These are phyloP conservation scores for Sylvietta virens DNA, from an alignment of 2,113 vertebrate genomes.

Conservation along the genomic window DNA sequence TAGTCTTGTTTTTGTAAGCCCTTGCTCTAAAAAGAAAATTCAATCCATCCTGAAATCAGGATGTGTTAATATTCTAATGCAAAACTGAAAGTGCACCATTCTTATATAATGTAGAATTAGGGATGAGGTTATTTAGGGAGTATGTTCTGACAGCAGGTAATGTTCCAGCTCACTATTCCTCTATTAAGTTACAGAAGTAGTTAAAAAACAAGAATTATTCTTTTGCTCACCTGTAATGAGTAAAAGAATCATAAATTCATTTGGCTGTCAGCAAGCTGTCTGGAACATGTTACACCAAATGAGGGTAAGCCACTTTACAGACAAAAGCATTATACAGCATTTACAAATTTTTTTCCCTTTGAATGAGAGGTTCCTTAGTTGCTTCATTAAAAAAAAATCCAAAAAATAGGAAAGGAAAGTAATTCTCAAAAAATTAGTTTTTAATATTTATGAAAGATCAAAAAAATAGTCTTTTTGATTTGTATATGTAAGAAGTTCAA, in stretches of 20 bases:
- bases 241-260: neutral
- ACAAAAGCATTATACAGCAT: neutral
- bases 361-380: neutral
- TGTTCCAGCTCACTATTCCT: neutral
- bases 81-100: neutral
- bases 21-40: neutral
- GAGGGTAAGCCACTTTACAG: neutral
- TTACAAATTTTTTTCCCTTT: neutral
- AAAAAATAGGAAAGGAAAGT: neutral
- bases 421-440: neutral
- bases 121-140: neutral
- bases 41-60: neutral
- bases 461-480: neutral
- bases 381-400: neutral
- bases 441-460: neutral
- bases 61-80: neutral
- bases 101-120: neutral
- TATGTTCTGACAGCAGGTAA: neutral
- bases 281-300: neutral
- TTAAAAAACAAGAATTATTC: neutral
- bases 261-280: neutral
- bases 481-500: neutral
- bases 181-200: neutral
- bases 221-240: neutral
- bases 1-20: neutral